A percentile compares a stretch with the other conserved stretches of the same genome.
Conservation (phyloP, 2,888 invertebrate species). For the Limnephilus auricula region DNA sequence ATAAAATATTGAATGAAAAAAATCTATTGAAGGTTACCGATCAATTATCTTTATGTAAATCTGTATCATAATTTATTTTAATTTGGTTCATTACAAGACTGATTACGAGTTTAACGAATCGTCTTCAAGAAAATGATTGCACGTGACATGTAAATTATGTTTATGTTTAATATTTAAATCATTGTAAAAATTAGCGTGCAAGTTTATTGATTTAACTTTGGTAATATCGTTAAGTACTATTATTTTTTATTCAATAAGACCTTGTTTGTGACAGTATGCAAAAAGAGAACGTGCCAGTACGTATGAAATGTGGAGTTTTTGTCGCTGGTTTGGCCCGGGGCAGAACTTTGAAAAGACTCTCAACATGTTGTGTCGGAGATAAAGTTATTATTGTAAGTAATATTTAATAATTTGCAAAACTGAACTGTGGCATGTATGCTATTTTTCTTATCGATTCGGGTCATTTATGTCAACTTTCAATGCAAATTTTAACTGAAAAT, state of each 20-base stretch:
- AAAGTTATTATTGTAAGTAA: neutral
- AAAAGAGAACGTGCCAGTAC: conserved; percentile 48
- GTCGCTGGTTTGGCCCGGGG: conserved; percentile 32
- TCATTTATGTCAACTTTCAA: neutral
- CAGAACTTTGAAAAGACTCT: conserved; percentile 28
- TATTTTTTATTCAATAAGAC: conserved; percentile 34
- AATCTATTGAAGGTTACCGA: neutral
- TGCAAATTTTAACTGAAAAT: neutral
- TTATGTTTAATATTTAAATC: neutral
- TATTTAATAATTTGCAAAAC: neutral
- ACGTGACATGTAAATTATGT: neutral
- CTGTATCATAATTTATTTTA: neutral
- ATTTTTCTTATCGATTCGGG: neutral
- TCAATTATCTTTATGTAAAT: neutral
- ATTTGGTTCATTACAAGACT: neutral
- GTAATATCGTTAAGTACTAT: neutral
- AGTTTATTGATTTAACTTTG: conserved; percentile 13
- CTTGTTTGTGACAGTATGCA: conserved; percentile 45
- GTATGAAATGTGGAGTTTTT: conserved; percentile 19
- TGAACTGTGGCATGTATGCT: conserved; percentile 4
- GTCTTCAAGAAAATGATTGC: neutral
- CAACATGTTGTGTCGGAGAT: conserved; percentile 18
- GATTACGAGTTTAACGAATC: neutral
- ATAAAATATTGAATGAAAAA: neutral
- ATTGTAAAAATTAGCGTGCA: neutral